Evolutionary conservation across 2,113 vertebrate genomes (phyloP).

Genomic region (Pseudonaja textilis): DNA sequence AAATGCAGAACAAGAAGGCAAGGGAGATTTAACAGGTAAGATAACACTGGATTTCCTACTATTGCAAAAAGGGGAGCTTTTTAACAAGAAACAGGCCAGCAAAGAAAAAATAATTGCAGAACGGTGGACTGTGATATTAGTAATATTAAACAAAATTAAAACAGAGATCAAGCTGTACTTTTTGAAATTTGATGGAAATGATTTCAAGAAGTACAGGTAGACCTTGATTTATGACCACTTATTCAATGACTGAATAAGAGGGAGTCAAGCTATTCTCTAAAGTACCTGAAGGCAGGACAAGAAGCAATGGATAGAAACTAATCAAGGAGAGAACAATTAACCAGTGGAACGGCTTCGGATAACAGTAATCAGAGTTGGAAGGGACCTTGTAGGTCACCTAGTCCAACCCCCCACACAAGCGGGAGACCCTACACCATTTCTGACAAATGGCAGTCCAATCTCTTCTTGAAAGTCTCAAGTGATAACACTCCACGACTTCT

Average conservation of each 20-base stretch:
- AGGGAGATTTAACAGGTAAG: neutral
- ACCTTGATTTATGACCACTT: neutral
- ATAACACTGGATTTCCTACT: neutral
- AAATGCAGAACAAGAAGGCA: neutral
- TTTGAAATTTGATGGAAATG: neutral
- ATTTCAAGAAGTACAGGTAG: neutral
- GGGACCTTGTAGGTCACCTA: no score
- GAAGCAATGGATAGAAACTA: neutral
- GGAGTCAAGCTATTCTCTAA: neutral
- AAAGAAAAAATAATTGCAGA: neutral
- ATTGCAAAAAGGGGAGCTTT: neutral
- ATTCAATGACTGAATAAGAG: neutral
- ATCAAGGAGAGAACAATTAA: neutral
- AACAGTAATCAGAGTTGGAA: no score
- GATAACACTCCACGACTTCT: no score
- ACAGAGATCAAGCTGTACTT: neutral
- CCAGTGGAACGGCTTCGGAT: neutral
- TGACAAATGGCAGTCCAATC: no score
- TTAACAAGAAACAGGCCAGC: neutral
- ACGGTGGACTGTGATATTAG: neutral
- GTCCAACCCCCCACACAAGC: no score
- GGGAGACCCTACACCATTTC: no score
- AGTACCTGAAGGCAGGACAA: neutral
- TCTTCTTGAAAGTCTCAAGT: no score
- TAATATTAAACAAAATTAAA: neutral